Base-by-base conservation (phyloP, 2,113 vertebrate genomes). In the Thomomys bottae region DNA sequence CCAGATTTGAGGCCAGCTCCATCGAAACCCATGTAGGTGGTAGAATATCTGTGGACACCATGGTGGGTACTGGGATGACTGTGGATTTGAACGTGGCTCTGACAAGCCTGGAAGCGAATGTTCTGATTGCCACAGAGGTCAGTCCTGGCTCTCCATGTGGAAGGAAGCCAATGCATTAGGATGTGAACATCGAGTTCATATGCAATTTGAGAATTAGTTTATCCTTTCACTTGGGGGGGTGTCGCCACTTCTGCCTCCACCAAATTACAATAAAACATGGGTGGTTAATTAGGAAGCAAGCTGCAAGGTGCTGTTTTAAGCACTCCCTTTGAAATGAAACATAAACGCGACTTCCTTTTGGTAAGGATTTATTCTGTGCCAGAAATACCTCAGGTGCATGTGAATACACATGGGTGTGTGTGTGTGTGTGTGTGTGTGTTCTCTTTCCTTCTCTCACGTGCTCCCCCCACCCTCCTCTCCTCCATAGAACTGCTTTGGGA, bases 271-370 rank as follows among this genome's bases (percentile, higher is more conserved):
- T 77, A 54, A 89, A 91, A 75, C 38, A 63, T 49, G n/a, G 12
- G 68, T 28, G 23, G 75, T 0, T 68, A 38, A 68, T 26, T 76
- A 78, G 66, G 38, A 64, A 23, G 49, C 8, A 80, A 88, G 28
- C 68, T 66, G 40, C 86, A 72, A 71, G 40, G 18, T 49, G 40
- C n/a, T 68, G n/a, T 79, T 88, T 94, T 76, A 83, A 90, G 89
- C 72, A 49, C 34, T 81, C 28, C 23, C 49, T 88, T 82, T 90
- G 83, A 89, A 84, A 94, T 11, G 17, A 87, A 80, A 84, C 38
- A 81, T 84, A 78, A 94, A 72, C 36, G 77, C 72, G 49, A 92
- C 54, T 93, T 88, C 21, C 36, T 91, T 95, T 92, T 79, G 59
- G 40, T 79, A n/a, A 71, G n/a, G 75, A 75, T 91, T 79, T 86